These are phyloP conservation scores for Caranx ignobilis DNA, from an alignment of 2,113 vertebrate species.

Conservation along the genomic window DNA sequence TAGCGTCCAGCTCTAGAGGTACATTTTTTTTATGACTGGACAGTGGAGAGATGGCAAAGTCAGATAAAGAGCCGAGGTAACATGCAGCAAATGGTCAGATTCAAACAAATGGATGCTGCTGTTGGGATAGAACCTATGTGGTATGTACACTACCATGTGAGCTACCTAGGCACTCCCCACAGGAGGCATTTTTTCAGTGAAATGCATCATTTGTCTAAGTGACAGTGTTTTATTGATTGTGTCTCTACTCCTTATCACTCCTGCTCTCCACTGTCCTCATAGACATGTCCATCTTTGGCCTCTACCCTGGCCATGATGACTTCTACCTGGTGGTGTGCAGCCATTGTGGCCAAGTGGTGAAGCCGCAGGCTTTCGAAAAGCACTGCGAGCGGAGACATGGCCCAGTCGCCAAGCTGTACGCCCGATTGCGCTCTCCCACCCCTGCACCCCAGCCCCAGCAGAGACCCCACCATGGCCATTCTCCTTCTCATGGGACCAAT, in stretches of 20 bases:
- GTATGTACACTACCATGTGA: too few species aligned
- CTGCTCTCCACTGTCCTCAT: slow-evolving; percentile 1
- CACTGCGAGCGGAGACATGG: slow-evolving; percentile 94
- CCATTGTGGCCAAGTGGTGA: slow-evolving; percentile 95
- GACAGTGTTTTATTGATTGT: not conserved
- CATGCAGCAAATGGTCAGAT: too few species aligned
- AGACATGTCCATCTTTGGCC: slow-evolving; percentile 98
- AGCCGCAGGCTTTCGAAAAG: slow-evolving; percentile 96
- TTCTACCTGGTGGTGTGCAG: slow-evolving; percentile 97
- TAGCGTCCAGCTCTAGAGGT: not conserved
- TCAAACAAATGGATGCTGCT: too few species aligned
- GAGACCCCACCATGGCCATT: slow-evolving; percentile 86
- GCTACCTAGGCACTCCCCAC: too few species aligned
- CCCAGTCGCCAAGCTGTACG: slow-evolving; percentile 89
- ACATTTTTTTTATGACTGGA: too few species aligned
- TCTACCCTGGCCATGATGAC: slow-evolving; percentile 94
- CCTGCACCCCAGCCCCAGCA: slow-evolving; percentile 83
- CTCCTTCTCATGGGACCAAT: slow-evolving; percentile 80
- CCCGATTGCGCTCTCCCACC: slow-evolving; percentile 83
- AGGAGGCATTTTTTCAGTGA: too few species aligned
- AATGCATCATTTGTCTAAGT: too few species aligned
- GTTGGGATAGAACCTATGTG: too few species aligned
- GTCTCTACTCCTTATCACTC: not conserved
- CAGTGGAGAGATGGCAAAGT: too few species aligned
- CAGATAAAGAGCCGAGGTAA: too few species aligned